Conservation (phyloP, 30 jellyfish, hydroid and myxozoan species). For the Cassiopea andromeda region DNA sequence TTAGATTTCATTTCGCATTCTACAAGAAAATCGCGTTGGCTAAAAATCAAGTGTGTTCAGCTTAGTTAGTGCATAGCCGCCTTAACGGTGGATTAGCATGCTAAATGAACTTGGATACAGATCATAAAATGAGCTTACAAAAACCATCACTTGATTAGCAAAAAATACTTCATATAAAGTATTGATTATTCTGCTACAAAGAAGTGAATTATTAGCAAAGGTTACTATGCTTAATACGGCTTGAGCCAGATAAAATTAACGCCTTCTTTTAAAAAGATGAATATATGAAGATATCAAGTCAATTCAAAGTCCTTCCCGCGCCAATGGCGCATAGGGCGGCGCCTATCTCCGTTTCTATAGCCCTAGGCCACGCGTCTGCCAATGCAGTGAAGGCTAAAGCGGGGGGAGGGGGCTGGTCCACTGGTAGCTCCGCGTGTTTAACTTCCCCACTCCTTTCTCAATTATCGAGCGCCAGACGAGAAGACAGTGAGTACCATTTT, state of each 20-base stretch:
- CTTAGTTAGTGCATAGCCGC: not conserved
- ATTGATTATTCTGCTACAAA: not conserved
- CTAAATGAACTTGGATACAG: not conserved
- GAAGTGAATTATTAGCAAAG: not conserved
- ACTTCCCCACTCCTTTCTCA: too few relatives aligned
- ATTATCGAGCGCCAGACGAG: too few relatives aligned
- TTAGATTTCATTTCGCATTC: not conserved
- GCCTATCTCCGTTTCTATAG: too few relatives aligned
- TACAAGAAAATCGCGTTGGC: not conserved
- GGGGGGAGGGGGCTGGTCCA: too few relatives aligned
- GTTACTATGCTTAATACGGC: not conserved
- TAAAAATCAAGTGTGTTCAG: not conserved
- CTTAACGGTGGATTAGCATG: not conserved
- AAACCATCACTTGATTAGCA: not conserved
- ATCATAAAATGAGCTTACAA: not conserved
- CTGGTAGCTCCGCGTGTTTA: too few relatives aligned
- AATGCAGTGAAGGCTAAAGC: too few relatives aligned
- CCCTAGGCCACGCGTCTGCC: too few relatives aligned
- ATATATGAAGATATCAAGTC: too few relatives aligned
- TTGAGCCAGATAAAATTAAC: not conserved
- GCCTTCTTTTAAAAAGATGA: too few relatives aligned
- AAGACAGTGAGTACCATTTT: too few relatives aligned
- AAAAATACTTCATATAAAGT: not conserved
- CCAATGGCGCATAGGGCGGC: too few relatives aligned
- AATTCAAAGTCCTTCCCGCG: too few relatives aligned